Conservation (phyloP, 2,113 vertebrate species). For the Tetrao urogallus region DNA sequence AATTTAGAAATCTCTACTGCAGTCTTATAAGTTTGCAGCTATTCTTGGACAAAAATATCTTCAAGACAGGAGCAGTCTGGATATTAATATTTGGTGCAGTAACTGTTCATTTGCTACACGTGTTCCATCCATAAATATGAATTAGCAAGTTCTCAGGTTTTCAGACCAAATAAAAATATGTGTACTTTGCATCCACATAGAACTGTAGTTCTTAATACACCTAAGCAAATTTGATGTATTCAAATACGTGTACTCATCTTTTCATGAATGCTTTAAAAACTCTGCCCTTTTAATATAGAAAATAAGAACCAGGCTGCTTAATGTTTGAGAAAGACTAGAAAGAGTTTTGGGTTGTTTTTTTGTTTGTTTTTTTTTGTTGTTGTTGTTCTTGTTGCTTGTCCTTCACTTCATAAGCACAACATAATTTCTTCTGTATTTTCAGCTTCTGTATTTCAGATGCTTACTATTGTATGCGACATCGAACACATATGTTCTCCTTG, state of each 20-base stretch:
- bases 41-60: not conserved
- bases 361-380: not conserved
- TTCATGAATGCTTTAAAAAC: not conserved
- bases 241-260: not conserved
- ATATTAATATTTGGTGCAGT: not conserved
- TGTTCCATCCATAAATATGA: not conserved
- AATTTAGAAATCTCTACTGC: not conserved
- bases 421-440: slow-evolving; percentile 47
- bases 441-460: slow-evolving; percentile 35
- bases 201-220: not conserved
- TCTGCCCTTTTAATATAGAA: not conserved
- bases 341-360: not conserved
- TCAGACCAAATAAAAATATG: not conserved
- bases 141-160: not conserved
- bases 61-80: not conserved
- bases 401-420: slow-evolving; percentile 42
- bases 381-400: not conserved
- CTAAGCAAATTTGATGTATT: not conserved
- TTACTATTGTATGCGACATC: slow-evolving; percentile 4
- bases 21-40: not conserved
- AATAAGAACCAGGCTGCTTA: not conserved
- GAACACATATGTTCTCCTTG: not conserved
- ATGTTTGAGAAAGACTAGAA: slow-evolving; percentile 34
- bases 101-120: not conserved
- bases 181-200: not conserved